Evolutionary conservation across 2,113 vertebrate genomes (phyloP), one percentile per base, ranked within the genome.

Genomic region (Oxygymnocypris stewartii): DNA sequence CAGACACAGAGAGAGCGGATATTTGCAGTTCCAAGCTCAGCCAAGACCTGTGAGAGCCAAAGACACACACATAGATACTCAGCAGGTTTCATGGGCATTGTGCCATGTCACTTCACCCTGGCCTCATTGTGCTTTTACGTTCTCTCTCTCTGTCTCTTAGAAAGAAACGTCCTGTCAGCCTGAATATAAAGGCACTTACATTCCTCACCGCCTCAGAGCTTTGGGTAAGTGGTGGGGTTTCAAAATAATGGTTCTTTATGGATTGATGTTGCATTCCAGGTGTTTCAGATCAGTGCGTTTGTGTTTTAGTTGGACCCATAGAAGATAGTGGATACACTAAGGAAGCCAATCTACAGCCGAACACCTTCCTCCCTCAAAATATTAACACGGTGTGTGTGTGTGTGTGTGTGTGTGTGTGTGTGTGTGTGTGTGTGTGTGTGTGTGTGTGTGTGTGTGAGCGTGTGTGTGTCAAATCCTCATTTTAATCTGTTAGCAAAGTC

Each of bases 291-390:
- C 28, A 18, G 31, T 63, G 51, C 87, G 11, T 69, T 6, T 71
- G 40, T 88, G 16, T 69, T 6, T 61, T 59, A 93, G 93, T 83
- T 40, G 89, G 90, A 40, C 84, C 69, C 23, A 91, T 87, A 87
- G 11, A 28, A 80, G 65, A 89, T 7, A 93, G 78, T 63, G 91
- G 92, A 37, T 93, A 92, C 86, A 92, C 92, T 11, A 65, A 88
- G 31, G 93, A 77, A 82, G 51, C 47, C 20, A 67, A 85, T 7
- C 88, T 89, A 73, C 88, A 90, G 14, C 14, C 79, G 0, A 87
- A 89, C 79, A 93, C 91, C 13, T 93, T 93, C 83, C 61, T 85
- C 51, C 90, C 91, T 4, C 88, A 86, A 79, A 54, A 79, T 51
- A 78, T 12, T 42, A 28, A 7, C 51, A 76, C 14, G 2, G n/a